Evolutionary conservation across 1,140 invertebrate species (phyloP), one percentile per base, ranked within the genome.

Genomic region (Drosophila micromelanica): DNA sequence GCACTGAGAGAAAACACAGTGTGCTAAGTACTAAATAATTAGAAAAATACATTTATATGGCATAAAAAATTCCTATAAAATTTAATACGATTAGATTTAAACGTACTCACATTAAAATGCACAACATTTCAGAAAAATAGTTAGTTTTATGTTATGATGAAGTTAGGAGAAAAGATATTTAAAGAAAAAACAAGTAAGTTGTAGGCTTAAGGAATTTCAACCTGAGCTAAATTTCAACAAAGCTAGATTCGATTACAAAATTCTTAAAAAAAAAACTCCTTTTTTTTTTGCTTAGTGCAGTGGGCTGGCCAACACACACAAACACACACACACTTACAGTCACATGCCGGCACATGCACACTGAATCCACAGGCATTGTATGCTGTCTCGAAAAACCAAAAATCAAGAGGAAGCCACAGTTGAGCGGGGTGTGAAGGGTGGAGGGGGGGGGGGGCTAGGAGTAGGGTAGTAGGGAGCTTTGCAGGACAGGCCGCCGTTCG

Each of bases 301-400:
- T 45, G 4, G 32, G 5, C 55, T 32, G 9, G 23, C 3, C 52
- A 57, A 38, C 38, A 20, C 32, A 82, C 51, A 76, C 78, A 62
- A 17, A n/a, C 61, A 32, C 67, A 59, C 55, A 55, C 62, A 52
- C 13, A 52, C 45, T 51, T 60, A 63, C 55, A 60, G 55, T 52
- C n/a, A 52, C 35, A 62, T 57, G 55, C 55, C 55, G 12, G 27
- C 27, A 57, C 55, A 63, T 63, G 46, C 49, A 74, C 71, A 73
- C 62, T 73, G 49, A 70, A 69, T 73, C 70, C 70, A 79, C 68
- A 80, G 78, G 73, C 81, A 81, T 71, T 81, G 74, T 81, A 70
- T 35, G 70, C 70, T 81, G 81, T 78, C 78, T 87, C 70, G 65
- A 85, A 85, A 85, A 87, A 81, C 81, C 81, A 74, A 87, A 85